Evolutionary conservation across 2,113 vertebrate genomes (phyloP), one percentile per base, ranked within the genome.

Genomic region (Lampris incognitus): DNA sequence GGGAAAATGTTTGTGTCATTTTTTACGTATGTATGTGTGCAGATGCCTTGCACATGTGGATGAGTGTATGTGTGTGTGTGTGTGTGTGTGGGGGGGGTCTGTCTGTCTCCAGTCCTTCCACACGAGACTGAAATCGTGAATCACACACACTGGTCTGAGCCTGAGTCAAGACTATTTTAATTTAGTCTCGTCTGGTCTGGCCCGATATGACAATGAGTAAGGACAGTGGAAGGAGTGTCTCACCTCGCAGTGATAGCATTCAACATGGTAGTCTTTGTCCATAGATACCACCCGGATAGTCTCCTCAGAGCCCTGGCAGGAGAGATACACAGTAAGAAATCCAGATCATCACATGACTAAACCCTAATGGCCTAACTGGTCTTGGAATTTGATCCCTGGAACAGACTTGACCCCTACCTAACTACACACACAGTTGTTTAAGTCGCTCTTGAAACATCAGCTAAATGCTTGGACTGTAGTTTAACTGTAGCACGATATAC

Each of bases 201-300:
- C 7, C 57, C 6, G 37, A 8, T 59, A 46, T 4, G 44, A 46
- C 44, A 57, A 24, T 24, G 63, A 55, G 39, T 2, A 8, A n/a
- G 52, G 37, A 10, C 38, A 44, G 51, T 24, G 24, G 24, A 50
- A 36, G 7, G 8, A 37, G 38, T 38, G 7, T 9, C 94, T 95
- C 84, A 99, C 98, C 97, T 99, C 97, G 24, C 98, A 99, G 94
- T 98, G 98, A 77, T 99, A 99, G 72, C 98, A 99, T 54, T 97
- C 97, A 91, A 99, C 96, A 0, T 99, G 98, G 89, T 99, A 99
- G 87, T 99, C 97, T 85, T 96, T 98, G 94, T 99, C 98, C 98
- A 99, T 99, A 2, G 98, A 99, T 66, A 99, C 98, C 57, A 99
- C 98, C 9, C 98, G 94, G 74, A 99, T 97, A 66, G 97, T 99